Evolutionary conservation across 2,113 vertebrate genomes (phyloP), one percentile per base, ranked within the genome.

Genomic region (Proteles cristata): DNA sequence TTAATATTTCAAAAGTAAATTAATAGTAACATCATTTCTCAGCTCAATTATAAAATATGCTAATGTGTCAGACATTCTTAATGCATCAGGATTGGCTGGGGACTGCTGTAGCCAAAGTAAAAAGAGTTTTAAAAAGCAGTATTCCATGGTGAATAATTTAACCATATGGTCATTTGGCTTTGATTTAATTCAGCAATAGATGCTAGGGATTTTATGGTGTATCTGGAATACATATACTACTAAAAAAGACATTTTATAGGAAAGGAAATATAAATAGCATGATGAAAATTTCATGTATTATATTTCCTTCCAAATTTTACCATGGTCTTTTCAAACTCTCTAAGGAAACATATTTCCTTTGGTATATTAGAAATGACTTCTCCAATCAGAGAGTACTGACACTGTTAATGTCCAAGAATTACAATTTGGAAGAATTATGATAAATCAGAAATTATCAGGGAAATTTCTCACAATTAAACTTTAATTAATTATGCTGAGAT

Each of bases 1-100:
- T 88, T 98, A 96, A 76, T 96, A 98, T 97, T 96, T 98, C 93
- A 98, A 96, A 97, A 92, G 97, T 90, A 97, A 98, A 98, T 92
- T 76, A 97, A 96, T 96, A 88, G 92, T 84, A 97, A 65, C 92
- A 98, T 98, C 92, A 94, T 95, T 97, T 93, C 96, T 98, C 88
- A 94, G 81, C 82, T 97, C 96, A 94, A 95, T 97, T 94, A 97
- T 98, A 71, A 98, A 96, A 79, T 76, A 96, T 83, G 91, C 76
- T 98, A 98, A 98, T 97, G 77, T 79, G 83, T 93, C 92, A 97
- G 96, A 82, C 45, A 87, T 90, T 98, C 80, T 97, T 97, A 96
- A 97, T 96, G 90, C 68, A 74, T 74, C 92, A 33, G 87, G 94
- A 96, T 74, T 96, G 88, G 31, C 95, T 94, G 39, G 92, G 92